A percentile compares a stretch with the other conserved stretches of the same genome.
These are phyloP conservation scores for Drosophila chauvacae DNA, from an alignment of 1,140 invertebrate genomes.

Conservation along the genomic window DNA sequence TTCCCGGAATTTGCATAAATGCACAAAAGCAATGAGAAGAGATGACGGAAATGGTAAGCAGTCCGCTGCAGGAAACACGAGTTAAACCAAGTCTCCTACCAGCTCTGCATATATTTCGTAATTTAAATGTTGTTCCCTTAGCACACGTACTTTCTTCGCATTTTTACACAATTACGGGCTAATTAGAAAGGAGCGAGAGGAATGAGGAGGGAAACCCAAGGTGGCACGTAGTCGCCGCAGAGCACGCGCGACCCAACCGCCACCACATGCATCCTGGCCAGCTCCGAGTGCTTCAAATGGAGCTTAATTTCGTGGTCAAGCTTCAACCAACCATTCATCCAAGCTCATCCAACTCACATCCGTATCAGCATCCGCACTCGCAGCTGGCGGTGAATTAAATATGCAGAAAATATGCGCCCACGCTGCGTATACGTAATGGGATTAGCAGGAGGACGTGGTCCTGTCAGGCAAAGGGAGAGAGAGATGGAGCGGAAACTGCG, in stretches of 20 bases:
- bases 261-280: conserved; percentile 40
- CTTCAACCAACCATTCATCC: conserved; percentile 16
- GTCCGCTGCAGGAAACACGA: conserved; percentile 6
- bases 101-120: conserved; percentile 12
- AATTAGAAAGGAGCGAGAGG: conserved; percentile 34
- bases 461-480: neutral
- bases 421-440: conserved; percentile 66
- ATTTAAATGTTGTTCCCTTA: conserved; percentile 28
- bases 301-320: conserved; percentile 53
- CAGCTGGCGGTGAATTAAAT: conserved; percentile 42
- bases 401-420: conserved; percentile 59
- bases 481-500: neutral
- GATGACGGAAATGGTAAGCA: conserved; percentile 10
- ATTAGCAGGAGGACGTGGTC: conserved; percentile 44
- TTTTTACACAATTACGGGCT: conserved; percentile 49
- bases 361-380: conserved; percentile 13
- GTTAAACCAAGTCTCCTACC: neutral
- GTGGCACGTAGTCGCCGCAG: conserved; percentile 38
- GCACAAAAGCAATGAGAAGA: conserved; percentile 33
- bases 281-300: conserved; percentile 40
- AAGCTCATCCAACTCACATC: neutral
- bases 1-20: conserved; percentile 68
- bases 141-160: conserved; percentile 14
- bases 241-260: conserved; percentile 29
- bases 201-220: neutral